phyloP scores from a whole-genome alignment of 2,113 vertebrate species.

The Irena cyanogastra region DNA sequence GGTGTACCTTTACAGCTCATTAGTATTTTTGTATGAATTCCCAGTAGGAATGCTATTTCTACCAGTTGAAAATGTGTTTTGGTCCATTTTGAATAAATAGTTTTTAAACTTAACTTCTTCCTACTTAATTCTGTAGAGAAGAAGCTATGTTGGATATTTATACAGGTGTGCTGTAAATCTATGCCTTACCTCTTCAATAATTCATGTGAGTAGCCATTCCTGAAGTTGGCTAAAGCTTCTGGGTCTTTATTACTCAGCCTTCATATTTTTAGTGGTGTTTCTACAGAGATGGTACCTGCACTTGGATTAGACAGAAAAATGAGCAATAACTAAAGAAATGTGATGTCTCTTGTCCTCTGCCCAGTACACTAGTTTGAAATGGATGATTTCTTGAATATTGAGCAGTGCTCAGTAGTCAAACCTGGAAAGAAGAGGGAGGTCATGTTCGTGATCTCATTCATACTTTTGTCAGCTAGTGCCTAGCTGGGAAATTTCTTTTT shows the following conservation, averaged over 20 bases:
- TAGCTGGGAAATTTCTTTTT: not conserved
- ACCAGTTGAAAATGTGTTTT: not conserved
- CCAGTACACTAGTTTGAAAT: not conserved
- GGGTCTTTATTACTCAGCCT: not conserved
- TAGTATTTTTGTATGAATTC: not conserved
- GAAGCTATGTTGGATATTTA: rapidly evolving
- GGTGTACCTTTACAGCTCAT: not conserved
- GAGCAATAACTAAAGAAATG: not conserved
- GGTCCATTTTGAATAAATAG: not conserved
- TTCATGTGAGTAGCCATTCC: not conserved
- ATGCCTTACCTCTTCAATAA: not conserved
- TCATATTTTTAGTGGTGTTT: not conserved
- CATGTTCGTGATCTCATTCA: not conserved
- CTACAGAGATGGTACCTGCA: not conserved
- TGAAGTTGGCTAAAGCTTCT: not conserved
- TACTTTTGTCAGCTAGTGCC: not conserved
- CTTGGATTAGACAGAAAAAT: not conserved
- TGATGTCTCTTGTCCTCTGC: not conserved
- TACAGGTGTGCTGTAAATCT: not conserved
- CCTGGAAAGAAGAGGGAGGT: not conserved
- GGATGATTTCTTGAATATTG: not conserved
- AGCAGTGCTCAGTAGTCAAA: not conserved
- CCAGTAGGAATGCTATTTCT: not conserved
- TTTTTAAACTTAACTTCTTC: not conserved
- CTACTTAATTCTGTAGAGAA: not conserved